phyloP scores from a whole-genome alignment of 2,888 invertebrate genomes.

The Acheta domesticus region DNA sequence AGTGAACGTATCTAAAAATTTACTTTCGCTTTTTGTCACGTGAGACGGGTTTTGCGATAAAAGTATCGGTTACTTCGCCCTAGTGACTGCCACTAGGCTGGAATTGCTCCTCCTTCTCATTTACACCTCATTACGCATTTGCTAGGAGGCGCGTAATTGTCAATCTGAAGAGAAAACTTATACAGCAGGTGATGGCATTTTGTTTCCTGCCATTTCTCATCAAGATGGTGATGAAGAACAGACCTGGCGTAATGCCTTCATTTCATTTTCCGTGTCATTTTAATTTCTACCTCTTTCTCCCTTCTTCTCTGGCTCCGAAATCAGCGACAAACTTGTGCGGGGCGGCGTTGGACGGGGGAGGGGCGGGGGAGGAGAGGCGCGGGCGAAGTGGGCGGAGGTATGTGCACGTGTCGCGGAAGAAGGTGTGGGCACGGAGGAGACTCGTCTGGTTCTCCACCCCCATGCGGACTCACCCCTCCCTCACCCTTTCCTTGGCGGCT shows the following conservation, averaged over 20 bases:
- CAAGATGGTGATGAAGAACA: constrained; percentile 34
- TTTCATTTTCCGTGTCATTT: constrained; percentile 9
- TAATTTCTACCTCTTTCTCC: constrained; percentile 18
- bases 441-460: too few relatives aligned
- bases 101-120: constrained; percentile 30
- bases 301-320: background rate
- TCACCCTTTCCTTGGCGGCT: too few relatives aligned
- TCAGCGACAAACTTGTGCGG: background rate
- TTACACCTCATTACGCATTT: constrained; percentile 32
- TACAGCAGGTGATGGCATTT: constrained; percentile 18
- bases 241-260: constrained; percentile 19
- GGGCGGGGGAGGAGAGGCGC: too few relatives aligned
- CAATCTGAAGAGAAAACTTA: constrained; percentile 18
- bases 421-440: too few relatives aligned
- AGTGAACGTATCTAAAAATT: too few relatives aligned
- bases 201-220: constrained; percentile 30
- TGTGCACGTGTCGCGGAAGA: too few relatives aligned
- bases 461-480: too few relatives aligned
- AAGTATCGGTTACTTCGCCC: background rate
- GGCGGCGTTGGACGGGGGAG: background rate
- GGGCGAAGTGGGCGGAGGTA: too few relatives aligned
- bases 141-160: constrained; percentile 9
- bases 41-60: background rate
- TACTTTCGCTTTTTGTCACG: too few relatives aligned
- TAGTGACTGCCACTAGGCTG: constrained; percentile 20